Base-by-base conservation (phyloP, 2,888 invertebrate genomes). In the Synanthedon myopaeformis region DNA sequence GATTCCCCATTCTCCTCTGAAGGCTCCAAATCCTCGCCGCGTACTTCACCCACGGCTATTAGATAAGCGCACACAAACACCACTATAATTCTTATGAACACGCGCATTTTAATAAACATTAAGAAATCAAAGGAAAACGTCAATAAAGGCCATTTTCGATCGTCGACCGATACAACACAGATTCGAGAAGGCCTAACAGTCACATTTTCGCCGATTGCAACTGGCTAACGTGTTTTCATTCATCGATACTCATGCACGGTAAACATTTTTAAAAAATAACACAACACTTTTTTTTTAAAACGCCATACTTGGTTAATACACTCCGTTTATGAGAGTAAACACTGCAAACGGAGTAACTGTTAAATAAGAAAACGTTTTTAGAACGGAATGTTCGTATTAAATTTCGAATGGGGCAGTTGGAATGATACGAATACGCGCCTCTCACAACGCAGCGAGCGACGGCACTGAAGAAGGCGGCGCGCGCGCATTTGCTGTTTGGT, bases 151-250 rank as follows among this genome's bases (percentile, higher is more conserved):
- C 83, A 84, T 85, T 74, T 82, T 61, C 59, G 59, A 62, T 62
- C 60, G 55, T 58, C 58, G 64, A 63, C 63, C 66, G 66, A 68
- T 62, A 59, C 57, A 53, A 60, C 63, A 65, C 63, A 64, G 65
- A 62, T 65, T 60, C 57, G 56, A 54, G 53, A 64, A 61, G 62
- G 68, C 67, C 63, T 65, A 68, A 73, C 78, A 82, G 86, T 86
- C 85, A 86, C 85, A 86, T 86, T 83, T 85, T 86, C 77, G 74
- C 73, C 67, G 69, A 70, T 73, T 72, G 67, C 72, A 69, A 66
- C 57, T 61, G 56, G 51, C 41, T 17, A 57, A 58, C 66, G 59
- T 59, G 63, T 61, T 64, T 35, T 66, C 61, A 67, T 70, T 70
- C 72, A 76, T 75, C 69, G 66, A 69, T 70, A 73, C 69, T 67